phyloP scores from a whole-genome alignment of 2,113 vertebrate genomes.

The Sula dactylatra region DNA sequence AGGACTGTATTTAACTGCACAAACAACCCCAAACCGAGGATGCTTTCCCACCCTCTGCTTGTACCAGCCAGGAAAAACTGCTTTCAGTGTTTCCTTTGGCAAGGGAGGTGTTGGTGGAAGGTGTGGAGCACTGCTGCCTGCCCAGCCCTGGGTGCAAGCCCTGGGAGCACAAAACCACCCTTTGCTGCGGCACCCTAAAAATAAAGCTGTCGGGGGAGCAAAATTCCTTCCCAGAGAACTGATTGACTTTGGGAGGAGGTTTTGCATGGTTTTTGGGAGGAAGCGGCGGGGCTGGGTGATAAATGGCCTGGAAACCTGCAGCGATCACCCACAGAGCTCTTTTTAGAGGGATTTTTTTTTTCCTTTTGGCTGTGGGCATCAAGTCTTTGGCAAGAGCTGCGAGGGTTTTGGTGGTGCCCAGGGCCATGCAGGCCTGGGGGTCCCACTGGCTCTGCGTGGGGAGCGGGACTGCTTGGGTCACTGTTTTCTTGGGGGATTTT shows the following conservation, averaged over 20 bases:
- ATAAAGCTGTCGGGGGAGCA: not conserved
- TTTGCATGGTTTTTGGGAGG: rapidly evolving
- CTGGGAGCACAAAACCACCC: not conserved
- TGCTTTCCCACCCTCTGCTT: not conserved
- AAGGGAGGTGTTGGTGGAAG: not conserved
- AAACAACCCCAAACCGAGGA: not conserved
- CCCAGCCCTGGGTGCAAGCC: not conserved
- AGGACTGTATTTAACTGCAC: rapidly evolving
- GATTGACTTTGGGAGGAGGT: not conserved
- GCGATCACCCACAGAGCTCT: not conserved
- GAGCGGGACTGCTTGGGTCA: rapidly evolving
- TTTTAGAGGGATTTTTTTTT: not conserved
- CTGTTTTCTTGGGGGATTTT: rapidly evolving
- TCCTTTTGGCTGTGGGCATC: not conserved
- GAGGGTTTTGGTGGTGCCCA: not conserved
- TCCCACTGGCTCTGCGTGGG: not conserved
- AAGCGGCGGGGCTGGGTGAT: not conserved
- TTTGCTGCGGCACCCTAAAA: not conserved
- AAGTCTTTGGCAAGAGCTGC: not conserved
- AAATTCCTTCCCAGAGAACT: not conserved
- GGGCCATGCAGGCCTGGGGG: not conserved
- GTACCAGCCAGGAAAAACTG: not conserved
- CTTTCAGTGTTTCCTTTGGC: not conserved
- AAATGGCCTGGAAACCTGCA: not conserved
- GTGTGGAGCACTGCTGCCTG: not conserved